phyloP scores from a whole-genome alignment of 2,888 invertebrate species.

The Apamea monoglypha region DNA sequence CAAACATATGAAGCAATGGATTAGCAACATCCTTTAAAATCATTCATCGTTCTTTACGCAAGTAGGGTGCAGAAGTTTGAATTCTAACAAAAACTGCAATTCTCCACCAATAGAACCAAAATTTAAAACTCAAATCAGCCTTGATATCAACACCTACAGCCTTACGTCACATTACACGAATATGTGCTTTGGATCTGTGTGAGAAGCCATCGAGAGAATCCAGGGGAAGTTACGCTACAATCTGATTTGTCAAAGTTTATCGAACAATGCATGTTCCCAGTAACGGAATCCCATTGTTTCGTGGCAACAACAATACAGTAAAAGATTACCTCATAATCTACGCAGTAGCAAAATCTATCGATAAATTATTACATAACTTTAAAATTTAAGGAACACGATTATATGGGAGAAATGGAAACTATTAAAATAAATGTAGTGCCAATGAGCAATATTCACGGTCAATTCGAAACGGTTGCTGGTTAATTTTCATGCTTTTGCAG shows the following conservation, averaged over 20 bases:
- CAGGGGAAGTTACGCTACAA: background rate
- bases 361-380: constrained; percentile 14
- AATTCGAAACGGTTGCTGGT: constrained; percentile 47
- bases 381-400: constrained; percentile 29
- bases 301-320: background rate
- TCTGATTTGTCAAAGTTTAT: constrained; percentile 8
- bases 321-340: constrained; percentile 3
- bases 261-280: background rate
- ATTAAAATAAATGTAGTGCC: constrained; percentile 40
- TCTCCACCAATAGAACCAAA: background rate
- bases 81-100: background rate
- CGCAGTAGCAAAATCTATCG: constrained; percentile 13
- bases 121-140: background rate
- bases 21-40: too few species aligned
- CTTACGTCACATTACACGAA: background rate
- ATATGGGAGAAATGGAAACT: constrained; percentile 21
- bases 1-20: too few species aligned
- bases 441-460: constrained; percentile 49
- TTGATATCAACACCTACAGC: background rate
- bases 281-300: background rate
- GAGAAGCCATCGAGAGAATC: background rate
- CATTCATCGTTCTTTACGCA: background rate
- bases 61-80: background rate
- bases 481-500: constrained; percentile 29
- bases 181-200: background rate